Evolutionary conservation across 2,888 invertebrate genomes (phyloP).

Genomic region (Phlogophora meticulosa): DNA sequence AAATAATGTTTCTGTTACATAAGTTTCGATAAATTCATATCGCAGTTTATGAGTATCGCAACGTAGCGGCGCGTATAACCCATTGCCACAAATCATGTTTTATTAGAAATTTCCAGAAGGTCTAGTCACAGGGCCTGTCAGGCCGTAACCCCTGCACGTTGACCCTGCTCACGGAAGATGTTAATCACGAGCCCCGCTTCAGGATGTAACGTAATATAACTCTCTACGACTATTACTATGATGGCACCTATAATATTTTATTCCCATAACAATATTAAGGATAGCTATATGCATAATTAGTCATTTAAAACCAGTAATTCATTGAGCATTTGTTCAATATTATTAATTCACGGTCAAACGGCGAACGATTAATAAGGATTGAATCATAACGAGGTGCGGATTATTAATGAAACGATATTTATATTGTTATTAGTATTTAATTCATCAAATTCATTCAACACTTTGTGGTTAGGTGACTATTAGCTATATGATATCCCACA

Average conservation of each 20-base stretch:
- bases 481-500: neutral
- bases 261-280: constrained; percentile 42
- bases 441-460: neutral
- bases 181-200: constrained; percentile 81
- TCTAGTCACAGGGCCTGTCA: constrained; percentile 72
- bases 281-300: constrained; percentile 37
- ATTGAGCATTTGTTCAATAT: constrained; percentile 42
- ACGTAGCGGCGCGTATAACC: constrained; percentile 24
- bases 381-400: constrained; percentile 38
- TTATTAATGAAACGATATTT: constrained; percentile 36
- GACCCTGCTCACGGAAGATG: constrained; percentile 88
- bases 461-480: constrained; percentile 21
- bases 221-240: constrained; percentile 73
- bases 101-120: constrained; percentile 68
- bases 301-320: constrained; percentile 48
- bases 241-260: constrained; percentile 66
- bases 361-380: constrained; percentile 42
- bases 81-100: constrained; percentile 57
- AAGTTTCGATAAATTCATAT: constrained; percentile 49
- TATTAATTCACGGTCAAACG: constrained; percentile 38
- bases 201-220: constrained; percentile 68
- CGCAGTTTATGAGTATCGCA: constrained; percentile 45
- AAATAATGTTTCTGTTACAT: constrained; percentile 36
- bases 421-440: constrained; percentile 11
- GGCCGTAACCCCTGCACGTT: constrained; percentile 83